Evolutionary conservation across 2,888 invertebrate species (phyloP).

Genomic region (Agonopterix heracliana): DNA sequence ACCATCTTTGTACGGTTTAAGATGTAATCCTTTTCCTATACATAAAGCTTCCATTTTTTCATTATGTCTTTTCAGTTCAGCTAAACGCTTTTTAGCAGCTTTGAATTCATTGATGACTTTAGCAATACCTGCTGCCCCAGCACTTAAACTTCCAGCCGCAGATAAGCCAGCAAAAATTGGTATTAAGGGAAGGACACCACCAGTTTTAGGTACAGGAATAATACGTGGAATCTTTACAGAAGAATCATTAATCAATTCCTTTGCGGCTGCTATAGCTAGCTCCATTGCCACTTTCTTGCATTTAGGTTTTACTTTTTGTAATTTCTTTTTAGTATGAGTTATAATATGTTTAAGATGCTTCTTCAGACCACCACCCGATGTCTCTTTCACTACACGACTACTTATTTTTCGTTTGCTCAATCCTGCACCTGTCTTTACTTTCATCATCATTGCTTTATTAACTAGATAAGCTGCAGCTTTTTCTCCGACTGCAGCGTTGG

Average conservation of each 20-base stretch:
- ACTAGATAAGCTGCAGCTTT: constrained; percentile 27
- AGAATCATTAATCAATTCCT: background rate
- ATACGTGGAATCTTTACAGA: background rate
- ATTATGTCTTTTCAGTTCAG: constrained; percentile 9
- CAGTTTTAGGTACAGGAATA: constrained; percentile 32
- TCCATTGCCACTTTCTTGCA: constrained; percentile 5
- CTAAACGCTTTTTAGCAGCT: constrained; percentile 20
- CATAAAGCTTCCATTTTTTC: constrained; percentile 39
- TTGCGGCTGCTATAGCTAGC: constrained; percentile 6
- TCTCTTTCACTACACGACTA: background rate
- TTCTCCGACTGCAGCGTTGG: constrained; percentile 21
- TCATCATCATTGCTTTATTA: constrained; percentile 29
- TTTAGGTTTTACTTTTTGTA: background rate
- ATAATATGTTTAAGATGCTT: too few relatives aligned
- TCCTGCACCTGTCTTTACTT: constrained; percentile 18
- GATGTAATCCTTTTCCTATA: constrained; percentile 31
- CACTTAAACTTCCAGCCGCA: constrained; percentile 32
- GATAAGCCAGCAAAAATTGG: constrained; percentile 34
- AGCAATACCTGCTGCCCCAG: constrained; percentile 33
- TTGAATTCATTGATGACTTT: constrained; percentile 28
- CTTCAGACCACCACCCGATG: background rate
- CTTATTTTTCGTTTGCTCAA: background rate
- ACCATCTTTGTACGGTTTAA: constrained; percentile 26
- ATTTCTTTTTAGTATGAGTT: too few relatives aligned
- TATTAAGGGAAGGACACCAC: constrained; percentile 32